Base-by-base conservation (phyloP, 2,113 vertebrate genomes). In the Orthonyx spaldingii region DNA sequence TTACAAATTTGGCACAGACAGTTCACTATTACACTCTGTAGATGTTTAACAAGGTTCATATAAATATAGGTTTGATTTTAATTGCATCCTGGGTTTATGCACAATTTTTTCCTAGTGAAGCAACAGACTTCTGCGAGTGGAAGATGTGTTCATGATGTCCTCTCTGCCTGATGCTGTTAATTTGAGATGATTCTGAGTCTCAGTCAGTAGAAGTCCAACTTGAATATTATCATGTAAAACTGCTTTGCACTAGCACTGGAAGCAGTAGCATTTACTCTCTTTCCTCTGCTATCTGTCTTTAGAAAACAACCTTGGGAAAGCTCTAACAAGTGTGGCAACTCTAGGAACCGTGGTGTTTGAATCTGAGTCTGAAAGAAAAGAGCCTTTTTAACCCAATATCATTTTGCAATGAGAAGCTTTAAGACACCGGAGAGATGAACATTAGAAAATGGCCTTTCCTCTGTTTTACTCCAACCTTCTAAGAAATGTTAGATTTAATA, bases 21-120 rank as follows among this genome's bases (percentile, higher is more conserved):
- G 59, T 66, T 76, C 84, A 26, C 87, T 84, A 33, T 84, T 91
- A 70, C 46, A 44, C 24, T 78, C 64, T 77, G 88, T 90, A 84
- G 87, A 95, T 93, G 49, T 95, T 96, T 96, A 86, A 94, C 72
- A 72, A 92, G 44, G 33, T 65, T 91, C 33, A 27, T 76, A 35
- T 50, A 88, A 92, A 93, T 47, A 74, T 10, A 72, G 60, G 33
- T 49, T 93, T 76, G 13, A 61, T 82, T 90, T 89, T 78, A 94
- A 93, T 96, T 95, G 32, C 44, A 53, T 69, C 55, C 78, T 74
- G 28, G 13, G 24, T 81, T 70, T 80, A 76, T 88, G 33, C 71
- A 89, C 46, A 44, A 6, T 1, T 55, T 72, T 83, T 88, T 94
- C 63, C 64, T 79, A 57, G 24, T 50, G 46, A 93, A 77, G 50